Evolutionary conservation across 2,113 vertebrate genomes (phyloP), one percentile per base, ranked within the genome.

Genomic region (Dipodomys spectabilis): DNA sequence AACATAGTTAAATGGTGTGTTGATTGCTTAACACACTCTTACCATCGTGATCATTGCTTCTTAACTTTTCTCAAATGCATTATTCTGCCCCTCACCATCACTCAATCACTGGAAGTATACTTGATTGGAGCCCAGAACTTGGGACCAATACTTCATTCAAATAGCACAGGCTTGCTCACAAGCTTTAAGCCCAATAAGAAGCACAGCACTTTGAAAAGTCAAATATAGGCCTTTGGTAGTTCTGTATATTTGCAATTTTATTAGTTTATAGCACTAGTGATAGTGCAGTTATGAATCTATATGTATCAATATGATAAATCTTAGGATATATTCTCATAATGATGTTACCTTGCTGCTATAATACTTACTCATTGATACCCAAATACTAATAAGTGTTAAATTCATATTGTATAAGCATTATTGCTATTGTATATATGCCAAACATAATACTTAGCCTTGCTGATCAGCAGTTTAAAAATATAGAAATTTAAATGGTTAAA

Each of bases 121-220:
- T 49, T 90, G 44, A 60, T 11, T 64, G 44, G 65, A 94, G 7
- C 69, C 75, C 83, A 74, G 73, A 79, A 90, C 12, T 64, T 49
- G 65, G 73, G 84, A 82, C 71, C 71, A 91, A 64, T 75, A 72
- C 28, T 82, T 80, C 39, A 60, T 69, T 90, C 87, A 92, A 27
- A 67, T 35, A 86, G 88, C 67, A 95, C 73, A 83, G 87, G 28
- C 74, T 95, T 72, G n/a, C 30, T 92, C 67, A 72, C 44, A 72
- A 65, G 45, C n/a, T 81, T 87, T 82, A 78, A 88, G 87, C 80
- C 90, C 92, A 90, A 2, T 20, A 12, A 74, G 82, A 97, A 96
- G 95, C 95, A 88, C 82, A 95, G 90, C 95, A 97, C 93, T 95
- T 97, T 95, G 89, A 93, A 87, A 81, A 82, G 71, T 95, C 73